Conservation (phyloP, 1,140 invertebrate species). For the Proctacanthus coquilletti region DNA sequence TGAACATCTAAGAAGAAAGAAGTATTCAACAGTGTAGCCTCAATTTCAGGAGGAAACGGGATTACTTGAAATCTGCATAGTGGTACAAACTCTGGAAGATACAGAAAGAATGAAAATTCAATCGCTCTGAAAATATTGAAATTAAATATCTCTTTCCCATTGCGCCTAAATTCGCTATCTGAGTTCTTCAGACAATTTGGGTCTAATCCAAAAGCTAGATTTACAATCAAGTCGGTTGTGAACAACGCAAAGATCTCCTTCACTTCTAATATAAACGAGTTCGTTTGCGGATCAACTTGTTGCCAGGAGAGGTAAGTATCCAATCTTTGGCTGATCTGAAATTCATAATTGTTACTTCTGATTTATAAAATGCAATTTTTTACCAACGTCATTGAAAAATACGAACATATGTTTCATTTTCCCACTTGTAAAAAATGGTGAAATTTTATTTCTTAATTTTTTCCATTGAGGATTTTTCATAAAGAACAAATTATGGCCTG, state of each 20-base stretch:
- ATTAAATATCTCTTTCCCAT: slow-evolving; percentile 33
- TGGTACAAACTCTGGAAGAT: slow-evolving; percentile 25
- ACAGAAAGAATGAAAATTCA: slow-evolving; percentile 32
- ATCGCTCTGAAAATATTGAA: slow-evolving; percentile 36
- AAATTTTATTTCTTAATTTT: slow-evolving; percentile 33
- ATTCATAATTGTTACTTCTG: too few species aligned
- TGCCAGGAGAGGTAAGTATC: too few species aligned
- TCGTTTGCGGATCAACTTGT: too few species aligned
- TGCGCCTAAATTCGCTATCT: slow-evolving; percentile 29
- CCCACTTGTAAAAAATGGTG: slow-evolving; percentile 37
- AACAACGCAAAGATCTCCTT: slow-evolving; percentile 35
- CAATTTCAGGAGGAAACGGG: too few species aligned
- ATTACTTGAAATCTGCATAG: slow-evolving; percentile 13
- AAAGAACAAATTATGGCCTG: slow-evolving; percentile 27
- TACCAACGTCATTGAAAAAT: slow-evolving; percentile 30
- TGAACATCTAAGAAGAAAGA: slow-evolving; percentile 6
- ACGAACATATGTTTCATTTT: slow-evolving; percentile 40
- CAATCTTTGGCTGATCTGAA: too few species aligned
- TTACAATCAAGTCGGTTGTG: slow-evolving; percentile 41
- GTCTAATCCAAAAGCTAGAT: slow-evolving; percentile 40
- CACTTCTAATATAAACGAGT: too few species aligned
- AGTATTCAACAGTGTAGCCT: too few species aligned
- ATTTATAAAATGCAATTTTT: too few species aligned
- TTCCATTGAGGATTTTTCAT: slow-evolving; percentile 32
- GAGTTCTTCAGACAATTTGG: slow-evolving; percentile 36